These are phyloP conservation scores for Halcyon chelicuti DNA, from an alignment of 2,797 vertebrate genomes.

Conservation along the genomic window DNA sequence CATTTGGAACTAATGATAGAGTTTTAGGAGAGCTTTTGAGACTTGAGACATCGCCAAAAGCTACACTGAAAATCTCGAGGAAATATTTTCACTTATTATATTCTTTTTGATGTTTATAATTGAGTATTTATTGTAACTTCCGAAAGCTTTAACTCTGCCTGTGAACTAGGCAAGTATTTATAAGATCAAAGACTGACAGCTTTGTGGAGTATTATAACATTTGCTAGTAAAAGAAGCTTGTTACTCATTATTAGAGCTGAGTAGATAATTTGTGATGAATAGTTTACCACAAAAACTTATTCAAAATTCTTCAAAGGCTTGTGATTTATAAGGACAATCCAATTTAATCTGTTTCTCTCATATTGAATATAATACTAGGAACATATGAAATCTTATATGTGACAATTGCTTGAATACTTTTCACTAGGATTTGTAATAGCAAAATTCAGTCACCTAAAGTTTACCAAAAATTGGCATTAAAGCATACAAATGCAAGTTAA, in stretches of 20 bases:
- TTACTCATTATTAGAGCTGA: not conserved
- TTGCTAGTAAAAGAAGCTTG: not conserved
- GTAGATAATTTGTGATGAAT: not conserved
- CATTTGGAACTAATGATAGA: constrained; percentile 14
- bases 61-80: constrained; percentile 15
- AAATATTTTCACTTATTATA: not conserved
- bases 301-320: not conserved
- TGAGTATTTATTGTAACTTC: constrained; percentile 30
- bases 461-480: not conserved
- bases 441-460: not conserved
- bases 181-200: not conserved
- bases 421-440: not conserved
- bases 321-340: not conserved
- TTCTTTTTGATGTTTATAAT: constrained; percentile 26
- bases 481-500: not conserved
- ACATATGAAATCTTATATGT: not conserved
- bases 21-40: constrained; percentile 23
- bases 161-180: not conserved
- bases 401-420: not conserved
- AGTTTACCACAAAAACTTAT: not conserved
- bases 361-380: not conserved
- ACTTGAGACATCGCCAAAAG: constrained; percentile 32
- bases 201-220: not conserved
- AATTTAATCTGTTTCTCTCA: not conserved
- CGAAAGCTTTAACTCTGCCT: not conserved